Evolutionary conservation across 1,140 invertebrate genomes (phyloP).

Genomic region (Sycophila sp.): DNA sequence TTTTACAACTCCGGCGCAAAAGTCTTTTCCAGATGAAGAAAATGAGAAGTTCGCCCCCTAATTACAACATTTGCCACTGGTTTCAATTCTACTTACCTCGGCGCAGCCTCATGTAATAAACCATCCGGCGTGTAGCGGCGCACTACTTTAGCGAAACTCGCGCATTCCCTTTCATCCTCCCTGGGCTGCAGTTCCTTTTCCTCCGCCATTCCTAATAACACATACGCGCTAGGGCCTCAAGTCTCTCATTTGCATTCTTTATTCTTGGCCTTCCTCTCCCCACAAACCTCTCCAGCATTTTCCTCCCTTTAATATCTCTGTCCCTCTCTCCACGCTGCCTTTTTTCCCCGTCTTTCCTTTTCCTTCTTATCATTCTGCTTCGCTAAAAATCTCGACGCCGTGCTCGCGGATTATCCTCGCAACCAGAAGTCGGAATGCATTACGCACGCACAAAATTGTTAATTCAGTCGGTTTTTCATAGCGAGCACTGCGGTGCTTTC

Average conservation of each 20-base stretch:
- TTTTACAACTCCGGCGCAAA: background rate
- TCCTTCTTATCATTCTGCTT: background rate
- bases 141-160: background rate
- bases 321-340: background rate
- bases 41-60: constrained; percentile 1
- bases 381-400: constrained; percentile 1
- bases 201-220: constrained; percentile 6
- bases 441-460: too few species aligned
- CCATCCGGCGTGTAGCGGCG: background rate
- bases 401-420: too few species aligned
- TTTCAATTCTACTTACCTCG: constrained; percentile 8
- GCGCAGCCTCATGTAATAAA: constrained; percentile 4
- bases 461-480: too few species aligned
- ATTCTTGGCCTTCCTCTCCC: constrained; percentile 16
- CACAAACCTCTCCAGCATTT: background rate
- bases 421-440: too few species aligned
- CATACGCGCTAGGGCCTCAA: background rate
- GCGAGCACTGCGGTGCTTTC: too few species aligned
- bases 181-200: background rate
- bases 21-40: constrained; percentile 5
- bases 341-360: background rate
- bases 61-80: constrained; percentile 24
- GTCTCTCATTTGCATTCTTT: constrained; percentile 35
- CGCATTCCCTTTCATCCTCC: constrained; percentile 9
- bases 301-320: constrained; percentile 1